These are phyloP conservation scores for Picathartes gymnocephalus DNA, from an alignment of 2,113 vertebrate genomes.

Conservation along the genomic window DNA sequence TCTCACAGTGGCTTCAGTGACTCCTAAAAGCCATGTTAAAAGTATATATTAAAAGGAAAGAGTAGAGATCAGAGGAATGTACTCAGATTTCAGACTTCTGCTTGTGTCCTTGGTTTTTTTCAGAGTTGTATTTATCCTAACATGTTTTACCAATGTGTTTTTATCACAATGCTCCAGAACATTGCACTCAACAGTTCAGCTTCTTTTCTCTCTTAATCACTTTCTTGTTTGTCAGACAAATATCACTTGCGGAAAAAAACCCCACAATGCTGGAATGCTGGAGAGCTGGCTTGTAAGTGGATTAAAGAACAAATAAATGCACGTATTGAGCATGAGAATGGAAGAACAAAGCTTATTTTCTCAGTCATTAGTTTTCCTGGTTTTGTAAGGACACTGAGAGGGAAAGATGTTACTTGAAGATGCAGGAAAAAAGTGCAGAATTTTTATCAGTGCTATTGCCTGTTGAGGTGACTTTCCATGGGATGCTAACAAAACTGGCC, in stretches of 20 bases:
- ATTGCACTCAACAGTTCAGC: not conserved
- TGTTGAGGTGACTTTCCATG: not conserved
- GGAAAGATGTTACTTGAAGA: not conserved
- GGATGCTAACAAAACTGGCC: not conserved
- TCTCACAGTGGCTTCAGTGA: not conserved
- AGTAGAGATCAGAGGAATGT: not conserved
- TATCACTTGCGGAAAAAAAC: not conserved
- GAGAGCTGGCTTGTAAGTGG: not conserved
- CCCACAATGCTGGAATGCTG: not conserved
- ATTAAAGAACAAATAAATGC: not conserved
- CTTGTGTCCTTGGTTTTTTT: not conserved
- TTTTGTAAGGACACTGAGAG: not conserved
- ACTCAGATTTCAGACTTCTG: not conserved
- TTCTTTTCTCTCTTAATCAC: not conserved
- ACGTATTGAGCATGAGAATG: not conserved
- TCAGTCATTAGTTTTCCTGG: not conserved
- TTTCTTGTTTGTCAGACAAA: not conserved
- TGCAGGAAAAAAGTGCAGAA: rapidly evolving
- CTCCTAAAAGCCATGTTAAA: not conserved
- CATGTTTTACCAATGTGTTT: not conserved
- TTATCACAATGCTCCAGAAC: not conserved
- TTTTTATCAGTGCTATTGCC: not conserved
- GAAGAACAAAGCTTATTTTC: not conserved
- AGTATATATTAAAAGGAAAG: not conserved
- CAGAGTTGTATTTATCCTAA: not conserved